Evolutionary conservation across 2,113 vertebrate species (phyloP).

Genomic region (Odontesthes bonariensis): DNA sequence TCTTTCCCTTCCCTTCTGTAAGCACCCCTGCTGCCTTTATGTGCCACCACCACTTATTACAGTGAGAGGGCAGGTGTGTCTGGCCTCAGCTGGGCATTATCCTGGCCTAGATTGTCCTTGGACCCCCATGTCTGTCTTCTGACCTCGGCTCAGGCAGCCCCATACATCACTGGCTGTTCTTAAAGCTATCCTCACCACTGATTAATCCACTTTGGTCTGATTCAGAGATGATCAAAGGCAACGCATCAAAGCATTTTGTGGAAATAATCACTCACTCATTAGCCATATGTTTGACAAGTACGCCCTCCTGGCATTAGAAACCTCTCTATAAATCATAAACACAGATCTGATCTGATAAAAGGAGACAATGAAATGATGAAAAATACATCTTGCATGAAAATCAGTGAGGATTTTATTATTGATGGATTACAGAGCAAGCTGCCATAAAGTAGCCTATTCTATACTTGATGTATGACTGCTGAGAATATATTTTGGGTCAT

Average conservation of each 20-base stretch:
- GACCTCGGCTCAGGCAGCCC: conserved; percentile 46
- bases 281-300: conserved; percentile 79
- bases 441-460: conserved; percentile 55
- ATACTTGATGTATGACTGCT: conserved; percentile 70
- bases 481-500: conserved; percentile 77
- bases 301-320: conserved; percentile 66
- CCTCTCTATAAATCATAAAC: conserved; percentile 76
- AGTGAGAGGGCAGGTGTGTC: conserved; percentile 65
- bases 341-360: conserved; percentile 67
- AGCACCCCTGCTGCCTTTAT: conserved; percentile 24
- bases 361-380: conserved; percentile 65
- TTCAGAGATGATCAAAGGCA: conserved; percentile 75
- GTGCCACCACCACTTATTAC: conserved; percentile 62
- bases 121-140: conserved; percentile 68
- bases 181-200: conserved; percentile 50
- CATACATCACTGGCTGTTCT: conserved; percentile 60
- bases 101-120: conserved; percentile 77
- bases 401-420: conserved; percentile 64
- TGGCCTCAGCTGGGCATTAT: conserved; percentile 77
- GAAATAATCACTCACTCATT: conserved; percentile 77
- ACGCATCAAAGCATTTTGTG: conserved; percentile 72
- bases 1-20: conserved; percentile 29
- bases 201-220: conserved; percentile 68
- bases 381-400: conserved; percentile 66
- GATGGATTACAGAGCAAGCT: conserved; percentile 70